Evolutionary conservation across 2,797 vertebrate species (phyloP).

Genomic region (Arctocebus calabarensis): DNA sequence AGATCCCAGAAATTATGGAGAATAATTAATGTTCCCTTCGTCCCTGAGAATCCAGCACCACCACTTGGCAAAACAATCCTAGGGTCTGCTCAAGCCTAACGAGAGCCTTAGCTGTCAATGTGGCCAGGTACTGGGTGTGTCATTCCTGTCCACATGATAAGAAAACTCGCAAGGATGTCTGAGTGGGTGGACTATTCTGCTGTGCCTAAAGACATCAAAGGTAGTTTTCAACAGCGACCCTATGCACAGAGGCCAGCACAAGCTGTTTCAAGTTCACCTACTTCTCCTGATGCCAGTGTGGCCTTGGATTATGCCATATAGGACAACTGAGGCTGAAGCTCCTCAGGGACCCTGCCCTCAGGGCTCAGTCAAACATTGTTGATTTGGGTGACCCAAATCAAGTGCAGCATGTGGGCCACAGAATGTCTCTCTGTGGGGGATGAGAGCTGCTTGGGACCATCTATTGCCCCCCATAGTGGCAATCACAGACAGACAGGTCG

Average conservation of each 20-base stretch:
- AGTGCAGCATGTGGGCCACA: not conserved
- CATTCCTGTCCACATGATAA: not conserved
- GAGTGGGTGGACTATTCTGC: not conserved
- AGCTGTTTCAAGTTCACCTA: not conserved
- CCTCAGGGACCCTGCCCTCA: not conserved
- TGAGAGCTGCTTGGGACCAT: not conserved
- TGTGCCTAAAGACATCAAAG: not conserved
- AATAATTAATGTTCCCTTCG: not conserved
- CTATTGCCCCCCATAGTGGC: not conserved
- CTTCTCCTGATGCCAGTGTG: not conserved
- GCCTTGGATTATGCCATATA: not conserved
- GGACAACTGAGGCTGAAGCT: not conserved
- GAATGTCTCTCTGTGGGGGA: not conserved
- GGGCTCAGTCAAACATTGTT: not conserved
- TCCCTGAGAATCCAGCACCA: not conserved
- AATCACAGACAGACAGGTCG: not conserved
- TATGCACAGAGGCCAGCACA: not conserved
- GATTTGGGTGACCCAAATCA: not conserved
- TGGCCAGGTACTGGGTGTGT: not conserved
- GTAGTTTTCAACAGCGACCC: not conserved
- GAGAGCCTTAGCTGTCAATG: not conserved
- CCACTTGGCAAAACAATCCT: slow-evolving; percentile 18
- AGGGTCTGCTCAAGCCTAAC: not conserved
- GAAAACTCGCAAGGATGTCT: not conserved
- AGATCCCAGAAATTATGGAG: not conserved